These are phyloP conservation scores for Hystrix brachyura DNA, from an alignment of 2,113 vertebrate species.

Conservation along the genomic window DNA sequence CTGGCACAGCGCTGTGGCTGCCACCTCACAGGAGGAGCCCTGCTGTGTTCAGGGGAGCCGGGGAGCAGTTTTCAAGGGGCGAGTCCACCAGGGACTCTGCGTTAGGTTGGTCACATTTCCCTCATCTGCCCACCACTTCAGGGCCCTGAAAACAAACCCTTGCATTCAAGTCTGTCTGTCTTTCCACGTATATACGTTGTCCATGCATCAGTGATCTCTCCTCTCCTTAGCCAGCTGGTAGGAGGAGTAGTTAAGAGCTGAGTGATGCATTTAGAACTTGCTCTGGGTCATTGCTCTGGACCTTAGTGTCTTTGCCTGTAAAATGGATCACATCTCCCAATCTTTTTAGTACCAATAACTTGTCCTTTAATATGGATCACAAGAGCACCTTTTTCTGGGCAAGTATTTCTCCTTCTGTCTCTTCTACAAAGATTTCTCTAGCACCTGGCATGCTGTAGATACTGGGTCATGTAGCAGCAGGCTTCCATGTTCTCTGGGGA, in stretches of 20 bases:
- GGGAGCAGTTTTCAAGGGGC: background rate
- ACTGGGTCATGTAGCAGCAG: background rate
- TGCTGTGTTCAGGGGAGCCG: accelerated
- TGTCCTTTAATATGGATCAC: background rate
- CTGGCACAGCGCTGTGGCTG: accelerated
- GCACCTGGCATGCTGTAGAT: background rate
- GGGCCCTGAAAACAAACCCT: background rate
- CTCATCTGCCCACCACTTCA: background rate
- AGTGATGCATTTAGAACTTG: background rate
- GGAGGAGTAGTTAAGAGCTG: background rate
- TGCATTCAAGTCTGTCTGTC: background rate
- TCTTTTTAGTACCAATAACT: background rate
- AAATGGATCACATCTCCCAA: background rate
- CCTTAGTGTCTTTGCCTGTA: background rate
- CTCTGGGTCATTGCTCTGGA: background rate
- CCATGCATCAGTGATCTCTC: too few relatives aligned
- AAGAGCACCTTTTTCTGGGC: background rate
- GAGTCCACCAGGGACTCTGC: background rate
- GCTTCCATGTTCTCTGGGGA: background rate
- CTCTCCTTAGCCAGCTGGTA: background rate
- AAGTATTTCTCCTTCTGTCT: background rate
- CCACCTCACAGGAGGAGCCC: too few relatives aligned
- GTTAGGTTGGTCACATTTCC: background rate
- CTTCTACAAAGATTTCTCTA: background rate
- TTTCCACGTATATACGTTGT: background rate